These are phyloP conservation scores for Percina caprodes DNA, from an alignment of 2,113 vertebrate species.

Conservation along the genomic window DNA sequence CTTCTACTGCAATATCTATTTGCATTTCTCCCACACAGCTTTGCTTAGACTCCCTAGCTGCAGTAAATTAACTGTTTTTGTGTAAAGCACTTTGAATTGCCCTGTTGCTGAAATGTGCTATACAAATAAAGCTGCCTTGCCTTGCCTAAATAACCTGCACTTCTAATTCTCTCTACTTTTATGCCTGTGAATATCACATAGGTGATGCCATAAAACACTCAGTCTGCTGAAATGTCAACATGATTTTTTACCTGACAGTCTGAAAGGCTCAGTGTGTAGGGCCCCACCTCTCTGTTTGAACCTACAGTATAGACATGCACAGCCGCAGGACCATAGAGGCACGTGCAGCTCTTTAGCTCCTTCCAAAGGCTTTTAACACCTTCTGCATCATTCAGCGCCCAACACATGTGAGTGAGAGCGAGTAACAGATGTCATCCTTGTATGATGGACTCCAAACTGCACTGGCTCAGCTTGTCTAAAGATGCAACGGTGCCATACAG, in stretches of 20 bases:
- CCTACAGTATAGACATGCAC: not conserved
- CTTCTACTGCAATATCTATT: not conserved
- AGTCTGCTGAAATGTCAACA: slow-evolving; percentile 12
- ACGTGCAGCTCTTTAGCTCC: slow-evolving; percentile 34
- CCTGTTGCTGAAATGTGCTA: no score
- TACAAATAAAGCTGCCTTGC: no score
- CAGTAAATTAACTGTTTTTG: no score
- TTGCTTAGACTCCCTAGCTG: not conserved
- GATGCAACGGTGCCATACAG: slow-evolving; percentile 3
- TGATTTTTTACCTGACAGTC: slow-evolving; percentile 19
- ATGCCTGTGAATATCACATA: slow-evolving; percentile 26
- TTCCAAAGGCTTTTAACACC: slow-evolving; percentile 55
- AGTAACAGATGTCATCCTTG: slow-evolving; percentile 35
- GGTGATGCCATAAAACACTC: slow-evolving; percentile 5
- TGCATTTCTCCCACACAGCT: slow-evolving; percentile 13
- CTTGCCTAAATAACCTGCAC: slow-evolving; percentile 27
- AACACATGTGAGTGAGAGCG: slow-evolving; percentile 35
- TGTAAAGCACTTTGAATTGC: no score
- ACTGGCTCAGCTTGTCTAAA: slow-evolving; percentile 20
- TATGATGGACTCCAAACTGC: slow-evolving; percentile 27
- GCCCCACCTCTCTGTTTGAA: not conserved
- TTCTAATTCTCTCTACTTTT: slow-evolving; percentile 16
- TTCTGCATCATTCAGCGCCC: slow-evolving; percentile 36
- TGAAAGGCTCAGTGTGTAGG: slow-evolving; percentile 9
- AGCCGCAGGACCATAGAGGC: slow-evolving; percentile 2